Evolutionary conservation across 1,140 invertebrate species (phyloP).

Genomic region (Ditylenchus dipsaci): DNA sequence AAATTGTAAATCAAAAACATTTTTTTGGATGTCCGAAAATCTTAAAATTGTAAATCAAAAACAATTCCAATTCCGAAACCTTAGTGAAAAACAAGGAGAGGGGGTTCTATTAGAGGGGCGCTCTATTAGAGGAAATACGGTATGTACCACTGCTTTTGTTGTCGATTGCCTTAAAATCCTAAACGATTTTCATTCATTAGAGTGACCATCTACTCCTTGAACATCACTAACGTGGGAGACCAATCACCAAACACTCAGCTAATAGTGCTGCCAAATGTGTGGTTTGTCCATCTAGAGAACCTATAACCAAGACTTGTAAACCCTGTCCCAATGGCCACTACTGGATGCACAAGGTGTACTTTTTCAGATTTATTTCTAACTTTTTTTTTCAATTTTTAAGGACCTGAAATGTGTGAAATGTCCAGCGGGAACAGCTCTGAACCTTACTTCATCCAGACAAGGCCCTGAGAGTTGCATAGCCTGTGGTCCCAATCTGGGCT

Average conservation of each 20-base stretch:
- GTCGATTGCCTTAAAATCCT: too few species aligned
- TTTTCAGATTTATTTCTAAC: neutral
- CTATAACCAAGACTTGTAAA: slow-evolving; percentile 59
- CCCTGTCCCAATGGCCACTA: slow-evolving; percentile 64
- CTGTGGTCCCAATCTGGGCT: slow-evolving; percentile 35
- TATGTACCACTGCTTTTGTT: too few species aligned
- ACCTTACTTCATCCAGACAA: slow-evolving; percentile 21
- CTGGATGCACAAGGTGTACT: slow-evolving; percentile 48
- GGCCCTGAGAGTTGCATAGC: slow-evolving; percentile 31
- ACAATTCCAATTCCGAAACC: too few species aligned
- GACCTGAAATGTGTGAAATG: slow-evolving; percentile 30
- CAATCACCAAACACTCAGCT: slow-evolving; percentile 29
- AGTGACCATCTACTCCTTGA: slow-evolving; percentile 64
- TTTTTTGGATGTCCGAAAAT: too few species aligned
- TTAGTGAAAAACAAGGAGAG: too few species aligned
- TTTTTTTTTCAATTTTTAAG: neutral
- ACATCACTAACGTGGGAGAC: slow-evolving; percentile 66
- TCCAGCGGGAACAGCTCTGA: slow-evolving; percentile 25
- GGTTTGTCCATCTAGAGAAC: slow-evolving; percentile 61
- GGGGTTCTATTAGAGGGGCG: too few species aligned
- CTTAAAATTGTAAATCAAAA: too few species aligned
- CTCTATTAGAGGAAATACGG: too few species aligned
- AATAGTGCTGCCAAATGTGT: slow-evolving; percentile 63
- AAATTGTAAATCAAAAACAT: too few species aligned
- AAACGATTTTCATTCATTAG: neutral